Conservation (phyloP, 2,113 vertebrate genomes). For the Austrofundulus limnaeus region DNA sequence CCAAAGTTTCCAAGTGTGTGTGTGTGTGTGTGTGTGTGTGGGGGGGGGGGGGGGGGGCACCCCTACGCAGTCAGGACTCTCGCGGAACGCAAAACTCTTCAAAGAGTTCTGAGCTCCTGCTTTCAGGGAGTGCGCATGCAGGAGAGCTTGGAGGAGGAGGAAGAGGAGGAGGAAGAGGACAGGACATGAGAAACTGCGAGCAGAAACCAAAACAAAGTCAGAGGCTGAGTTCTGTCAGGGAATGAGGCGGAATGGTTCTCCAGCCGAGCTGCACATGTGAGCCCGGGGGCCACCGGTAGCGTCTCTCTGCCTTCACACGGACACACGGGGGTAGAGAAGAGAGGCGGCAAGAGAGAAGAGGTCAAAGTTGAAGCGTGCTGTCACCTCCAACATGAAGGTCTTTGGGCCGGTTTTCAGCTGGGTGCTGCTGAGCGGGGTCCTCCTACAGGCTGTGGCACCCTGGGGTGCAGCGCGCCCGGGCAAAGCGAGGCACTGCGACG, state of each 20-base stretch:
- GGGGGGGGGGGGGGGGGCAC: conserved; percentile 19
- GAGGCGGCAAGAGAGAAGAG: conserved; percentile 10
- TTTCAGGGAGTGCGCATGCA: conserved; percentile 18
- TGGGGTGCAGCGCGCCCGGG: conserved; percentile 64
- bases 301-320: conserved; percentile 5
- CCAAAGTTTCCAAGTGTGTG: conserved; percentile 37
- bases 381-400: conserved; percentile 68
- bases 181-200: conserved; percentile 20
- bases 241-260: conserved; percentile 69
- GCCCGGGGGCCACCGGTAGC: conserved; percentile 57
- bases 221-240: conserved; percentile 42
- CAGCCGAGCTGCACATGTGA: conserved; percentile 68
- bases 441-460: conserved; percentile 76
- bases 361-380: conserved; percentile 36
- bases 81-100: conserved; percentile 67
- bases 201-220: not conserved
- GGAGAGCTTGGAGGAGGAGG: conserved; percentile 3
- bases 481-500: conserved; percentile 78
- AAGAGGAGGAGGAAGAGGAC: conserved; percentile 5
- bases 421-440: conserved; percentile 76
- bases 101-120: conserved; percentile 42
- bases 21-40: conserved; percentile 1
- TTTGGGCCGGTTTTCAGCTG: conserved; percentile 72
- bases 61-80: conserved; percentile 59
- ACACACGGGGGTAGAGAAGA: conserved; percentile 16